Evolutionary conservation across 30 jellyfish, hydroid and myxozoan genomes (phyloP).

Genomic region (Phacellophora camtschatica): DNA sequence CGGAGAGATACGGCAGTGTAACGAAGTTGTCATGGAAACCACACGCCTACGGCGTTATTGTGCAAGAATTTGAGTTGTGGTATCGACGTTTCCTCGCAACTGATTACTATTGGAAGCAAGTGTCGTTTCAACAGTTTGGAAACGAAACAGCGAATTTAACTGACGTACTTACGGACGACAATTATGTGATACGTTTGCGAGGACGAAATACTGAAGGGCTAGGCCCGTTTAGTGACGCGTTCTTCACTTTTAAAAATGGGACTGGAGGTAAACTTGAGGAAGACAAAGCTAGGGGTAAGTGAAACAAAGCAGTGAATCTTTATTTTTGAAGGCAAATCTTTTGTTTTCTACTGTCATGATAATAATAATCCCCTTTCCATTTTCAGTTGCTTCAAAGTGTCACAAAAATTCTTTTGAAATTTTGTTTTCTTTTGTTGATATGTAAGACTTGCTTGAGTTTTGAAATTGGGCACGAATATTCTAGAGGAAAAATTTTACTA

Average conservation of each 20-base stretch:
- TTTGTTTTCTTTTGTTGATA: too few relatives aligned
- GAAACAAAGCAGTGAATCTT: background rate
- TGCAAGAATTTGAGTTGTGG: constrained; percentile 81
- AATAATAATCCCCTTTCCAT: too few relatives aligned
- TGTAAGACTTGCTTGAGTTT: too few relatives aligned
- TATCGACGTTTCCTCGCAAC: constrained; percentile 67
- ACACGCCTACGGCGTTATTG: constrained; percentile 70
- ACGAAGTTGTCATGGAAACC: constrained; percentile 76
- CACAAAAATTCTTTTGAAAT: too few relatives aligned
- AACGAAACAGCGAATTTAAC: constrained; percentile 60
- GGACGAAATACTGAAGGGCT: constrained; percentile 77
- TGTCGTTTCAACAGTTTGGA: constrained; percentile 39
- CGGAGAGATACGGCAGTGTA: constrained; percentile 1
- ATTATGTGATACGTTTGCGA: constrained; percentile 58
- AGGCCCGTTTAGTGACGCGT: constrained; percentile 83
- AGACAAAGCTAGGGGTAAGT: constrained; percentile 12
- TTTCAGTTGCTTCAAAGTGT: too few relatives aligned
- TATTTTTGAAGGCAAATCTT: too few relatives aligned
- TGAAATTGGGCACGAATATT: too few relatives aligned
- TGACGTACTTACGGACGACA: constrained; percentile 22
- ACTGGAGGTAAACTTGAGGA: background rate
- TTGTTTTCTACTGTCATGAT: too few relatives aligned
- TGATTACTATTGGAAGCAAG: constrained; percentile 73
- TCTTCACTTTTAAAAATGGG: constrained; percentile 27
- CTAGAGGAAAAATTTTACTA: too few relatives aligned